phyloP scores from a whole-genome alignment of 2,113 vertebrate genomes.

The Dicaeum eximium region DNA sequence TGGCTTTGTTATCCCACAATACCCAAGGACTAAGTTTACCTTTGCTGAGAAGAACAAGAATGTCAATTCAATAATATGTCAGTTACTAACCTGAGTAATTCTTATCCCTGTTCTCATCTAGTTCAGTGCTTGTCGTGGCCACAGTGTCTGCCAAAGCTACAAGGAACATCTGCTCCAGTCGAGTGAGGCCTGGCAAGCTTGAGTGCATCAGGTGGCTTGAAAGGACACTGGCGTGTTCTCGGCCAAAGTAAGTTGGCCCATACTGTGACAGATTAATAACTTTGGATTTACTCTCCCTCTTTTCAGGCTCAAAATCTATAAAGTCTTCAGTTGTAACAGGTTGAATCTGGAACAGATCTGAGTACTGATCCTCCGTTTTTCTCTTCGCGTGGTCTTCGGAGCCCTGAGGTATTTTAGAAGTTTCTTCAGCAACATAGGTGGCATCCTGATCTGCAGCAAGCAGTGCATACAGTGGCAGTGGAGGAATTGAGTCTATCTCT shows the following conservation, averaged over 20 bases:
- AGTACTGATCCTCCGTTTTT: slow-evolving; percentile 86
- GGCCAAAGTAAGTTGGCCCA: slow-evolving; percentile 92
- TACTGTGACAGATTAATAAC: slow-evolving; percentile 97
- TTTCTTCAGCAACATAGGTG: slow-evolving; percentile 84
- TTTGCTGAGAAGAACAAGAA: background rate
- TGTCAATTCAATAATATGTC: background rate
- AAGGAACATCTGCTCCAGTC: slow-evolving; percentile 97
- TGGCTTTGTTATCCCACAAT: background rate
- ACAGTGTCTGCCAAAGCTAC: slow-evolving; percentile 97
- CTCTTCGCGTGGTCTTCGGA: slow-evolving; percentile 74
- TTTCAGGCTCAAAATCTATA: slow-evolving; percentile 90
- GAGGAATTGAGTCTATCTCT: slow-evolving; percentile 96
- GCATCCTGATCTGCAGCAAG: slow-evolving; percentile 92
- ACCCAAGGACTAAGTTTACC: background rate
- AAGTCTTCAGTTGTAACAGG: slow-evolving; percentile 91
- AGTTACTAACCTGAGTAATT: slow-evolving; percentile 83
- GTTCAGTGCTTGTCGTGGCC: slow-evolving; percentile 92
- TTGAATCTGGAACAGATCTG: slow-evolving; percentile 90
- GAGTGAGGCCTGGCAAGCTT: slow-evolving; percentile 93
- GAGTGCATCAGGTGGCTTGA: slow-evolving; percentile 98
- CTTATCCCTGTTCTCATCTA: slow-evolving; percentile 86
- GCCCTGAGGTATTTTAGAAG: slow-evolving; percentile 75
- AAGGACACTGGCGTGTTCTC: slow-evolving; percentile 93
- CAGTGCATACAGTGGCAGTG: slow-evolving; percentile 86
- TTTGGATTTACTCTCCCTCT: slow-evolving; percentile 90